Conservation (phyloP, 2,113 vertebrate genomes). For the Turnix velox region DNA sequence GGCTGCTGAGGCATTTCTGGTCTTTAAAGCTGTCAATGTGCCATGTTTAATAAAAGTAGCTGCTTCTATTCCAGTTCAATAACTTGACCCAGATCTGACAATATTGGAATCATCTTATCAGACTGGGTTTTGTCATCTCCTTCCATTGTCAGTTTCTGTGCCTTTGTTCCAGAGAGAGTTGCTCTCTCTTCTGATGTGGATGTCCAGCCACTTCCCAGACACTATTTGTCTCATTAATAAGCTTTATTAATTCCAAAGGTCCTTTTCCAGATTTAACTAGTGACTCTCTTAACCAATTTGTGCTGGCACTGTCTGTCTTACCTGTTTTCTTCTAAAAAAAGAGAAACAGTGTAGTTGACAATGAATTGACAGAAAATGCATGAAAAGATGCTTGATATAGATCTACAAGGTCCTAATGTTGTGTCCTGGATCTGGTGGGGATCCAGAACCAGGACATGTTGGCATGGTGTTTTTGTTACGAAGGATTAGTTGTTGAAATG, state of each 20-base stretch:
- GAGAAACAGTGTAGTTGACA: neutral
- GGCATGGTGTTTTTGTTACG: neutral
- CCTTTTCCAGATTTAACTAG: neutral
- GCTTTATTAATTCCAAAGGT: neutral
- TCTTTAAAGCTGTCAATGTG: neutral
- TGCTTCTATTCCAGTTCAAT: neutral
- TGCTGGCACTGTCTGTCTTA: neutral
- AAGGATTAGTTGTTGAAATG: neutral
- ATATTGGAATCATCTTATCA: neutral
- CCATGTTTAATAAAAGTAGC: neutral
- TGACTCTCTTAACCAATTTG: neutral
- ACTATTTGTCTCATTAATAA: neutral
- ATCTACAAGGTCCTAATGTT: neutral
- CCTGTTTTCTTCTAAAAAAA: neutral
- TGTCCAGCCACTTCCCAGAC: neutral
- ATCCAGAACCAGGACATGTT: too few species aligned
- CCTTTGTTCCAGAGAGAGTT: neutral
- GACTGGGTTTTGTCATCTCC: neutral
- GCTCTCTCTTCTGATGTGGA: neutral
- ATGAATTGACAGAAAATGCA: neutral
- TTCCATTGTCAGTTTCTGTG: neutral
- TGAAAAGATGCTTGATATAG: neutral
- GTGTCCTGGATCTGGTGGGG: too few species aligned
- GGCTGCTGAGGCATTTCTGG: neutral
- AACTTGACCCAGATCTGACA: neutral